A percentile compares a stretch with the other conserved stretches of the same genome.
Conservation (phyloP, 2,888 invertebrate species). For the Loripinus fragilis region DNA sequence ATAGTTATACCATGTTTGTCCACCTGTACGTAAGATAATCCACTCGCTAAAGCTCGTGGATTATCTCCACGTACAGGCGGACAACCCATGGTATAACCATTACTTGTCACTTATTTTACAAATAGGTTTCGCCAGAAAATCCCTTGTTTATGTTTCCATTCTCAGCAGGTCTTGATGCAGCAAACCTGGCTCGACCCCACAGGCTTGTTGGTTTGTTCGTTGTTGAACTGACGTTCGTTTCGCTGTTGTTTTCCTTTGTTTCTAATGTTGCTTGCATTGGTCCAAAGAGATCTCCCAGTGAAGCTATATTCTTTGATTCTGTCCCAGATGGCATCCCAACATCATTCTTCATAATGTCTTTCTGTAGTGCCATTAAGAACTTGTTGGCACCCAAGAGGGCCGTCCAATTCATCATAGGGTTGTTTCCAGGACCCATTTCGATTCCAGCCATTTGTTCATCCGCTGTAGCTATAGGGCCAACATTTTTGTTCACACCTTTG, state of each 20-base stretch:
- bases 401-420: conserved; percentile 36
- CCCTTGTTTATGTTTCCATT: neutral
- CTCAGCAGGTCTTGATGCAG: neutral
- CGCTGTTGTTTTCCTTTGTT: neutral
- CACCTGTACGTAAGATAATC: too few species aligned
- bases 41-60: too few species aligned
- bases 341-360: conserved; percentile 4
- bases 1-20: too few species aligned
- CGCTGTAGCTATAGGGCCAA: conserved; percentile 13
- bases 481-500: conserved; percentile 29
- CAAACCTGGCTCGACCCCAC: neutral
- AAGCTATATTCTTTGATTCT: neutral
- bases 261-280: neutral
- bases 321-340: neutral
- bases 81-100: too few species aligned
- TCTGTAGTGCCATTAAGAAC: conserved; percentile 40
- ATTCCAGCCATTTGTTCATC: neutral
- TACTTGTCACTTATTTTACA: too few species aligned
- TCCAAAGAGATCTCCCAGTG: neutral
- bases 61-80: too few species aligned
- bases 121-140: neutral
- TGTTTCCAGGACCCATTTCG: neutral
- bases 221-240: neutral
- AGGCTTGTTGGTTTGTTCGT: neutral
- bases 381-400: conserved; percentile 36